Conservation (phyloP, 2,797 vertebrate genomes). For the Remorina albescens region DNA sequence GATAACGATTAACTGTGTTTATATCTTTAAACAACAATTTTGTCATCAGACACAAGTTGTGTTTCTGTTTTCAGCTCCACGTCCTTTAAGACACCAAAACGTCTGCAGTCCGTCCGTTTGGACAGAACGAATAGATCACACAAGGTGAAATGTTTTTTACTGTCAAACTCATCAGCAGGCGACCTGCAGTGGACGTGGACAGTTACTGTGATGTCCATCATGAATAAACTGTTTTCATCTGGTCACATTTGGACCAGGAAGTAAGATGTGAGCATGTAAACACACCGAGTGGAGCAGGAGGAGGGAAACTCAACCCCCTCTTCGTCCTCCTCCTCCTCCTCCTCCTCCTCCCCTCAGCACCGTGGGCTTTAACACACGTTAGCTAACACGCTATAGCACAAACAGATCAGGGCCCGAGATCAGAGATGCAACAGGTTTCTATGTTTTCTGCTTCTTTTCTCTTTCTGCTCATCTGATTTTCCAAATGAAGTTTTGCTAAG, state of each 20-base stretch:
- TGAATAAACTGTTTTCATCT: not conserved
- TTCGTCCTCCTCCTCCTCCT: not conserved
- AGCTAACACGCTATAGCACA: slow-evolving; percentile 35
- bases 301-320: not conserved
- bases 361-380: slow-evolving; percentile 30
- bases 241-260: not conserved
- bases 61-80: not conserved
- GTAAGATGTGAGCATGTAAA: slow-evolving; percentile 20
- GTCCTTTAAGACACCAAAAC: not conserved
- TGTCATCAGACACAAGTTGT: not conserved
- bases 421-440: slow-evolving; percentile 45
- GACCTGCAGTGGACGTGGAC: not conserved
- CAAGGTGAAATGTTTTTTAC: not conserved
- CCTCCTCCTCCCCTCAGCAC: slow-evolving; percentile 14
- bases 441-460: slow-evolving; percentile 3
- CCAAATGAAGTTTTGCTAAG: slow-evolving; percentile 23
- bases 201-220: no score
- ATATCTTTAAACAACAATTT: not conserved
- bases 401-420: slow-evolving; percentile 21
- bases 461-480: slow-evolving; percentile 22
- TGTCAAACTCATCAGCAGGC: no score
- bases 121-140: not conserved
- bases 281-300: slow-evolving; percentile 14
- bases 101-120: not conserved
- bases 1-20: not conserved